Conservation (phyloP, 2,888 invertebrate genomes). For the Neocrepidodera transversa region DNA sequence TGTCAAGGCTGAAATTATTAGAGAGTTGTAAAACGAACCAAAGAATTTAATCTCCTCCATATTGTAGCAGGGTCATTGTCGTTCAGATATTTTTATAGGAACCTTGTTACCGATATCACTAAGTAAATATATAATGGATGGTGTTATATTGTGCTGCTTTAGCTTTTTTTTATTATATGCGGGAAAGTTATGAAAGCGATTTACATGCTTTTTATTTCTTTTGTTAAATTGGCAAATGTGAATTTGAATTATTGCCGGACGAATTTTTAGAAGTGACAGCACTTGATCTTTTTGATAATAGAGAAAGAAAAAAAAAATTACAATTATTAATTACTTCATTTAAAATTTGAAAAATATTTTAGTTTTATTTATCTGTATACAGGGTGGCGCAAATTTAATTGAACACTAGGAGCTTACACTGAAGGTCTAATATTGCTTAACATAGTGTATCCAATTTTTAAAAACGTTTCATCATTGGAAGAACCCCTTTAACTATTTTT, state of each 20-base stretch:
- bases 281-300: no score
- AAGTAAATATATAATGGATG: conserved; percentile 17
- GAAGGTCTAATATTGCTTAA: no score
- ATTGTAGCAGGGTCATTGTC: conserved; percentile 14
- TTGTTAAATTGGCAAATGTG: conserved; percentile 13
- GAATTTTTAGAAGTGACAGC: no score
- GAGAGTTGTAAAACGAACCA: conserved; percentile 28
- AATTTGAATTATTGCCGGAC: conserved; percentile 19
- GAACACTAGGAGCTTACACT: no score
- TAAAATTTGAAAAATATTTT: no score
- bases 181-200: conserved; percentile 5
- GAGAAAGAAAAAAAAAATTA: no score
- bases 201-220: conserved; percentile 8
- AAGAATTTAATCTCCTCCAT: conserved; percentile 17
- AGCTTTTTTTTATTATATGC: conserved; percentile 1
- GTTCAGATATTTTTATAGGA: conserved; percentile 13
- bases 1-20: conserved; percentile 43
- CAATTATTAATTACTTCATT: no score
- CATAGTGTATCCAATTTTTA: no score
- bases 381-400: no score
- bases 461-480: no score
- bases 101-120: conserved; percentile 22
- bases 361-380: no score
- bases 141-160: conserved; percentile 5
- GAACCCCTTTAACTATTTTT: no score